Percentiles rank a stretch among this genome's conserved stretches.
phyloP scores from a whole-genome alignment of 2,888 invertebrate species.

The Schizaphis graminum region DNA sequence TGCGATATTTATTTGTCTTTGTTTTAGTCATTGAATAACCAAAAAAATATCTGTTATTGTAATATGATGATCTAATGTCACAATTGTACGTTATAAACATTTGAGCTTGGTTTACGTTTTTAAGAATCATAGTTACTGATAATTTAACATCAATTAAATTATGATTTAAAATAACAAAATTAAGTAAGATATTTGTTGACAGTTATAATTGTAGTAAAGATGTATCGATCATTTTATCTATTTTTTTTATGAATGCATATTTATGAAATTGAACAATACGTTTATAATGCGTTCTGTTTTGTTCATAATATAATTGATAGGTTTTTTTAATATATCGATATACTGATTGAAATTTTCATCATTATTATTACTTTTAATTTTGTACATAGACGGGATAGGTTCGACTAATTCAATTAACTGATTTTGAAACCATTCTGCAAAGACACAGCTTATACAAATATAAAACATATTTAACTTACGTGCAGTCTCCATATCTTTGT shows the following conservation, averaged over 20 bases:
- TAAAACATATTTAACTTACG: neutral
- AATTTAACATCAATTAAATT: accelerated
- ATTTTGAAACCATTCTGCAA: neutral
- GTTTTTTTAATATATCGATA: neutral
- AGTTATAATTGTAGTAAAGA: neutral
- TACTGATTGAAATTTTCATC: accelerated
- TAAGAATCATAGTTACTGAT: neutral
- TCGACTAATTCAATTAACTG: neutral
- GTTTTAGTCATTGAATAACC: neutral
- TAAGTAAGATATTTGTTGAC: neutral
- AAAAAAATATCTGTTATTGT: neutral
- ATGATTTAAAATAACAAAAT: neutral
- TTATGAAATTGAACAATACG: neutral
- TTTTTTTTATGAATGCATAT: neutral
- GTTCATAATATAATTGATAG: neutral
- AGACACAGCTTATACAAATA: neutral
- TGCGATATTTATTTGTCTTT: neutral
- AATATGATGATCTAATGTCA: neutral
- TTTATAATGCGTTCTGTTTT: neutral
- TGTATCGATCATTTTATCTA: neutral
- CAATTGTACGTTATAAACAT: neutral
- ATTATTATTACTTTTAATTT: accelerated
- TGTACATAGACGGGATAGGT: neutral
- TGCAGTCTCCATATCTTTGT: neutral
- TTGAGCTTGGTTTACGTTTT: neutral